Conservation (phyloP, 1,140 invertebrate species). For the Pseudobourletiella spinata region DNA sequence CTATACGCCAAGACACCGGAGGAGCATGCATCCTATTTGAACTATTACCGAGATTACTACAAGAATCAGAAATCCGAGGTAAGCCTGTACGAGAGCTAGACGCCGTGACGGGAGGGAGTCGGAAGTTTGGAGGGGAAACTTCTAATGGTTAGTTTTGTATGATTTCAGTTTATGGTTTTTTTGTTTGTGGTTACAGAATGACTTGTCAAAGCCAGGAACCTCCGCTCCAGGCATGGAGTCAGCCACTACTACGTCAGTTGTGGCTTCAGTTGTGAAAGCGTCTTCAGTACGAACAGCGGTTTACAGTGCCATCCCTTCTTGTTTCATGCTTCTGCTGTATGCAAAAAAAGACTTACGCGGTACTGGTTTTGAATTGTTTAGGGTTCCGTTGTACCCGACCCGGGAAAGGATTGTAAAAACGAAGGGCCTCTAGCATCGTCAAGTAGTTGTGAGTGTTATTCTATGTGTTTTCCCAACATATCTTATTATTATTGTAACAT, state of each 20-base stretch:
- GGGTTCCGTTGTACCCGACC: conserved; percentile 19
- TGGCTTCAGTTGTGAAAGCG: conserved; percentile 6
- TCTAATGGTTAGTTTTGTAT: too few species aligned
- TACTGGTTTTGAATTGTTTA: conserved; percentile 32
- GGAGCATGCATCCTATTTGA: conserved; percentile 61
- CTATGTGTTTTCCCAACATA: background rate
- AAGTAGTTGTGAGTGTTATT: conserved; percentile 7
- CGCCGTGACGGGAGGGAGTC: too few species aligned
- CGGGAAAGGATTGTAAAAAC: conserved; percentile 8
- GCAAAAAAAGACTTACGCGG: conserved; percentile 20
- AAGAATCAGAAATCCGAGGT: conserved; percentile 47
- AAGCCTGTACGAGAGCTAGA: too few species aligned
- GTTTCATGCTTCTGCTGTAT: conserved; percentile 21
- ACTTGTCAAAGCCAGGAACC: background rate
- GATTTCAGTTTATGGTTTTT: too few species aligned
- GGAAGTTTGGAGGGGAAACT: too few species aligned
- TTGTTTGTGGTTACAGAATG: too few species aligned
- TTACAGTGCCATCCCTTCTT: conserved; percentile 24
- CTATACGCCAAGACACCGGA: conserved; percentile 63
- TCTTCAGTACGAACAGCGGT: conserved; percentile 31
- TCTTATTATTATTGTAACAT: background rate
- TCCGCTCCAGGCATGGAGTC: too few species aligned
- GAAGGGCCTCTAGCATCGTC: background rate
- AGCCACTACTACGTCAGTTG: conserved; percentile 5
- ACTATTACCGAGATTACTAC: conserved; percentile 76